These are phyloP conservation scores for Marmota monax DNA, from an alignment of 2,113 vertebrate genomes.

Conservation along the genomic window DNA sequence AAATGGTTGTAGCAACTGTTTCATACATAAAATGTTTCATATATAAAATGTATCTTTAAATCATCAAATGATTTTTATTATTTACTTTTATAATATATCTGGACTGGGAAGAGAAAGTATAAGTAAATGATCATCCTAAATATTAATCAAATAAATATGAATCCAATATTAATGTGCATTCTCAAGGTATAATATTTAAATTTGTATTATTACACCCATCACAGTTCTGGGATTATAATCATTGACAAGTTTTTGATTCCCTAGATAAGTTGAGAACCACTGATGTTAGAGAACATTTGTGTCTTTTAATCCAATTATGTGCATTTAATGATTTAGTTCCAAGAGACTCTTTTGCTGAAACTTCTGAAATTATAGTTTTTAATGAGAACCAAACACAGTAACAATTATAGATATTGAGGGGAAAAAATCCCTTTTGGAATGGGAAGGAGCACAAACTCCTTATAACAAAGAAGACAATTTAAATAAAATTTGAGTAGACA, in stretches of 20 bases:
- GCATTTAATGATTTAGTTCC: neutral
- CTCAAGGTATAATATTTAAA: neutral
- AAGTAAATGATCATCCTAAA: neutral
- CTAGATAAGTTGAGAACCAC: neutral
- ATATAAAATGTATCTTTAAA: neutral
- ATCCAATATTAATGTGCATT: neutral
- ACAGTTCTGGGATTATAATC: neutral
- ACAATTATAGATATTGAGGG: neutral
- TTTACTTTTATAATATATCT: neutral
- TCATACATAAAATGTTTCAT: neutral
- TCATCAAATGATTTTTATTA: neutral
- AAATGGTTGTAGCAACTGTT: neutral
- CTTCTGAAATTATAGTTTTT: neutral
- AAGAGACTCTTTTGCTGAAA: neutral
- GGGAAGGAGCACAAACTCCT: neutral
- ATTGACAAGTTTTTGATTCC: neutral
- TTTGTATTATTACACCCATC: neutral
- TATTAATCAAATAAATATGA: constrained; percentile 6
- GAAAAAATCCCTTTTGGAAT: neutral
- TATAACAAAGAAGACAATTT: neutral
- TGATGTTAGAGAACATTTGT: neutral
- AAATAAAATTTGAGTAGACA: neutral
- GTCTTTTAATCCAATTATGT: neutral
- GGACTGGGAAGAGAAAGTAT: neutral
- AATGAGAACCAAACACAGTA: neutral